Evolutionary conservation across 2,797 vertebrate genomes (phyloP).

Genomic region (Natrix natrix): DNA sequence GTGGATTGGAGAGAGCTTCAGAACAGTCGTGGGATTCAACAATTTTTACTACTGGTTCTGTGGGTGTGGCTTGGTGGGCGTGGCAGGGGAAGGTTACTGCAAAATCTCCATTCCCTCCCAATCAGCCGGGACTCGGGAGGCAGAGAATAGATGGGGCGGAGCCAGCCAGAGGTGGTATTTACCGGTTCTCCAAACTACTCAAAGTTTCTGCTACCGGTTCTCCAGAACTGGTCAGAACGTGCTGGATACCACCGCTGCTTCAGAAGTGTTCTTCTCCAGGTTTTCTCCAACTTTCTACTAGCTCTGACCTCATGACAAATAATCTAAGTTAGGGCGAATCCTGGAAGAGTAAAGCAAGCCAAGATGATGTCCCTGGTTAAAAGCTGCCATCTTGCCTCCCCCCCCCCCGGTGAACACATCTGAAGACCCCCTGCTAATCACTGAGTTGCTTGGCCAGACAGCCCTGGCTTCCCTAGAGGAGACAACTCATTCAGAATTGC

Average conservation of each 20-base stretch:
- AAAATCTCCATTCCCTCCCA: too few relatives aligned
- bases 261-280: not conserved
- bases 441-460: not conserved
- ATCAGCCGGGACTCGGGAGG: too few relatives aligned
- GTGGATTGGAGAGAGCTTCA: not conserved
- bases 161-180: too few relatives aligned
- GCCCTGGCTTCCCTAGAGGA: not conserved
- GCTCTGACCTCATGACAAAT: not conserved
- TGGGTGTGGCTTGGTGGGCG: too few relatives aligned
- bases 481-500: not conserved
- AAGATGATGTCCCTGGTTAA: not conserved
- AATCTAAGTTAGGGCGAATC: not conserved
- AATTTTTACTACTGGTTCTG: too few relatives aligned
- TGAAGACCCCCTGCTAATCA: not conserved
- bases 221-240: too few relatives aligned
- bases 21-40: not conserved
- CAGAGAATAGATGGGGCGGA: too few relatives aligned
- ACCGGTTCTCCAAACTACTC: too few relatives aligned
- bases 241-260: too few relatives aligned
- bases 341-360: not conserved
- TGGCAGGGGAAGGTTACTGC: too few relatives aligned
- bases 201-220: too few relatives aligned
- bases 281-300: not conserved
- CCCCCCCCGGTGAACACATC: not conserved
- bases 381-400: not conserved